Evolutionary conservation across 1,140 invertebrate species (phyloP).

Genomic region (Zaprionus davidi): DNA sequence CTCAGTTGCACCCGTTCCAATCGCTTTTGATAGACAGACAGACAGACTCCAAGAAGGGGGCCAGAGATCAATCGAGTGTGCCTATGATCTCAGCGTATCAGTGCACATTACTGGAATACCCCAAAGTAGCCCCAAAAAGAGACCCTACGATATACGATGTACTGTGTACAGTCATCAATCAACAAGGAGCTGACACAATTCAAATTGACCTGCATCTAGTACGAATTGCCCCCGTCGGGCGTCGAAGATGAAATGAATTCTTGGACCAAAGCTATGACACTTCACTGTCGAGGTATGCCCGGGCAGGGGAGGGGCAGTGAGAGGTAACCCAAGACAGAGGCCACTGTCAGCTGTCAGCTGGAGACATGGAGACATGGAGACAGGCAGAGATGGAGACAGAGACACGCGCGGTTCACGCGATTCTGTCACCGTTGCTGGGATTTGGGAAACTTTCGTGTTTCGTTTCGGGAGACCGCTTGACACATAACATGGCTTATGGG

Average conservation of each 20-base stretch:
- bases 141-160: conserved; percentile 12
- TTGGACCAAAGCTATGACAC: conserved; percentile 33
- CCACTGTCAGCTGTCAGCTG: conserved; percentile 69
- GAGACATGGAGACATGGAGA: conserved; percentile 33
- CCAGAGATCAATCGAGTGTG: conserved; percentile 59
- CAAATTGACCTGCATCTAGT: conserved; percentile 75
- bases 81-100: conserved; percentile 32
- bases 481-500: conserved; percentile 50
- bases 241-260: conserved; percentile 32
- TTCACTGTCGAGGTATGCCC: conserved; percentile 17
- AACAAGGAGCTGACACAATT: conserved; percentile 62
- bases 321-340: conserved; percentile 19
- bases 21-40: conserved; percentile 59
- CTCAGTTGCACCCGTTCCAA: conserved; percentile 38
- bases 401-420: conserved; percentile 53
- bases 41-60: conserved; percentile 11
- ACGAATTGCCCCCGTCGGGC: conserved; percentile 9
- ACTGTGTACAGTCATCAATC: conserved; percentile 68
- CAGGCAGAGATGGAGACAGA: conserved; percentile 34
- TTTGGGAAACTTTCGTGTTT: conserved; percentile 51
- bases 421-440: conserved; percentile 49
- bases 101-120: conserved; percentile 39
- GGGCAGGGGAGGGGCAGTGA: background rate
- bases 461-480: conserved; percentile 34
- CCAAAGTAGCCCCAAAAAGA: conserved; percentile 10